Evolutionary conservation across 2,797 vertebrate species (phyloP).

Genomic region (Lithobates sylvaticus): DNA sequence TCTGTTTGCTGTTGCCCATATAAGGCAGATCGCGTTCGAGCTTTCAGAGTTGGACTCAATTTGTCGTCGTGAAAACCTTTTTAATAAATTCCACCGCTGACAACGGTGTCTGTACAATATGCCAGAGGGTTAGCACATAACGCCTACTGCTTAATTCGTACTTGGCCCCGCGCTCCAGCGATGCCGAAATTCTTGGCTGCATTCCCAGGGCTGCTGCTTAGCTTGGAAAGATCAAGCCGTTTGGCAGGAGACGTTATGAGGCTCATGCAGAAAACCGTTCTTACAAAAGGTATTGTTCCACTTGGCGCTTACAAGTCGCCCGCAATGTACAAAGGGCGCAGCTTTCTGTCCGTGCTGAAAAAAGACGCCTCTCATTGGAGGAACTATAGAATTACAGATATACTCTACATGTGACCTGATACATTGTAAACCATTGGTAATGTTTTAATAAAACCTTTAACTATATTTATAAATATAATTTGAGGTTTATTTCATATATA

Average conservation of each 20-base stretch:
- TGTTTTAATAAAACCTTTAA: too few relatives aligned
- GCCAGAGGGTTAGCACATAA: slow-evolving; percentile 60
- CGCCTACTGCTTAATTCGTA: slow-evolving; percentile 61
- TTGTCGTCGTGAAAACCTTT: slow-evolving; percentile 60
- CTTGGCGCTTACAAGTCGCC: neutral
- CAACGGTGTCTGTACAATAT: slow-evolving; percentile 59
- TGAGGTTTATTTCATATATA: too few relatives aligned
- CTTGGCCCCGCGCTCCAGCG: slow-evolving; percentile 42
- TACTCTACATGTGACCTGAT: too few relatives aligned
- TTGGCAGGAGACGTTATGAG: slow-evolving; percentile 46
- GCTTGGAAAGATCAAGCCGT: slow-evolving; percentile 48
- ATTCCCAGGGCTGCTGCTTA: slow-evolving; percentile 41
- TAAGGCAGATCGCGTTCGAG: slow-evolving; percentile 50
- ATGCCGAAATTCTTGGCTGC: slow-evolving; percentile 43
- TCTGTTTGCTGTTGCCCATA: slow-evolving; percentile 57
- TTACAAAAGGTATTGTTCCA: slow-evolving; percentile 33
- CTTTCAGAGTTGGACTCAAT: slow-evolving; percentile 49
- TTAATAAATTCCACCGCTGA: slow-evolving; percentile 58
- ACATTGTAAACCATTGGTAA: too few relatives aligned
- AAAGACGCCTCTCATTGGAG: too few relatives aligned
- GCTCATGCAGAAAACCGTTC: neutral
- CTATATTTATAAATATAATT: too few relatives aligned
- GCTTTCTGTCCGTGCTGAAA: too few relatives aligned
- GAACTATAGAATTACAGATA: too few relatives aligned
- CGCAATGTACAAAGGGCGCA: too few relatives aligned